Conservation (phyloP, 2,113 vertebrate genomes). For the Etheostoma cragini region DNA sequence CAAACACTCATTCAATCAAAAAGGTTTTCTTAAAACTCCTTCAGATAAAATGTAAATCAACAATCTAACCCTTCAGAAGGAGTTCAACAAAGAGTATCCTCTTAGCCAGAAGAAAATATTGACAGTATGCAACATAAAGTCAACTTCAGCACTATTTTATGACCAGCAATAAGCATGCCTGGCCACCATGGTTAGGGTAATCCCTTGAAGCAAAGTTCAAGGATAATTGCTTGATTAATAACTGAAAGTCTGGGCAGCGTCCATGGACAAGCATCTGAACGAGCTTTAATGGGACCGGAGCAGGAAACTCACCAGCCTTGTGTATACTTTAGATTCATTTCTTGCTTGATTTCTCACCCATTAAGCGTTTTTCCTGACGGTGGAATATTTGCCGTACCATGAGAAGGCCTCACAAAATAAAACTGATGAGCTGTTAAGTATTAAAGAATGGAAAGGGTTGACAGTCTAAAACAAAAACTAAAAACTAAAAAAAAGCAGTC, state of each 20-base stretch:
- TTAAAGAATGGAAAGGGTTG: slow-evolving; percentile 57
- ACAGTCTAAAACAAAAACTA: slow-evolving; percentile 49
- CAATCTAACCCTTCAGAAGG: slow-evolving; percentile 16
- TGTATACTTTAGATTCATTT: slow-evolving; percentile 49
- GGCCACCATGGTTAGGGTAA: slow-evolving; percentile 33
- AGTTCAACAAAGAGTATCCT: not conserved
- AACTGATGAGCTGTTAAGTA: slow-evolving; percentile 64
- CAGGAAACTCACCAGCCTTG: slow-evolving; percentile 10
- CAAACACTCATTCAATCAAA: slow-evolving; percentile 40
- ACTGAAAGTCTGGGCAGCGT: slow-evolving; percentile 60
- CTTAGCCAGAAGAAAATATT: slow-evolving; percentile 8
- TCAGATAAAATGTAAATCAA: slow-evolving; percentile 39
- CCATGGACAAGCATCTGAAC: slow-evolving; percentile 54
- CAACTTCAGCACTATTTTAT: slow-evolving; percentile 14
- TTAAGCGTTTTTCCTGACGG: slow-evolving; percentile 61
- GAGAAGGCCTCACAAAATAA: slow-evolving; percentile 41
- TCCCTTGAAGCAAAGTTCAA: slow-evolving; percentile 50
- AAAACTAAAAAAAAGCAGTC: slow-evolving; percentile 13
- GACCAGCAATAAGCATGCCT: slow-evolving; percentile 1
- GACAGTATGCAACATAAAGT: slow-evolving; percentile 18
- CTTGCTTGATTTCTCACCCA: slow-evolving; percentile 5
- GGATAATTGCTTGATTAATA: slow-evolving; percentile 73
- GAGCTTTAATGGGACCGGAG: slow-evolving; percentile 52
- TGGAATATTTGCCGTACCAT: slow-evolving; percentile 35
- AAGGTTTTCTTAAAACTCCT: slow-evolving; percentile 22